These are phyloP conservation scores for Whitmania pigra DNA, from an alignment of 1,140 invertebrate genomes.

Conservation along the genomic window DNA sequence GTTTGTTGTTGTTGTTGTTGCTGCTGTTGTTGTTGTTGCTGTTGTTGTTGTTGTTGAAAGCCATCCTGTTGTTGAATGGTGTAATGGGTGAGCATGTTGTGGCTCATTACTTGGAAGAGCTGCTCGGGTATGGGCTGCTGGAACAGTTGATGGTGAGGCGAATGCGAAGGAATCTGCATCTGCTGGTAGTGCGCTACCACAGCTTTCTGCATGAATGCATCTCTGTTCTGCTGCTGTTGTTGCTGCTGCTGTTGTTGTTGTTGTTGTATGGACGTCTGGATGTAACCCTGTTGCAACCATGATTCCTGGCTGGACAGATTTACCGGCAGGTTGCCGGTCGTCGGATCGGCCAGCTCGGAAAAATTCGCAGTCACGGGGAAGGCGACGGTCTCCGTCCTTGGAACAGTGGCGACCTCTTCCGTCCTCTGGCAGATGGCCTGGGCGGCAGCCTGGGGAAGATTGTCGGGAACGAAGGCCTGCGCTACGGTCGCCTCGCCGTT, in stretches of 20 bases:
- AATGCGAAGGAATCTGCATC: neutral
- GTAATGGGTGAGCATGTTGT: constrained; percentile 8
- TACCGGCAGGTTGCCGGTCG: neutral
- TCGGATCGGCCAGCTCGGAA: neutral
- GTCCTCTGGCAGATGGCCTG: neutral
- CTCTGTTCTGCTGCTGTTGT: neutral
- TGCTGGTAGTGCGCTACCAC: neutral
- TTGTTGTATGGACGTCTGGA: neutral
- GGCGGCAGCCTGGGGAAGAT: neutral
- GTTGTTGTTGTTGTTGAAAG: too few relatives aligned
- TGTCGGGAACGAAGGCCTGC: neutral
- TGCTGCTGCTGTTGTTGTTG: constrained; percentile 8
- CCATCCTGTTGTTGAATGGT: neutral
- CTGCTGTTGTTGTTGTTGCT: constrained; percentile 11
- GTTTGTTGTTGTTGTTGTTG: constrained; percentile 7
- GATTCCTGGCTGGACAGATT: constrained; percentile 6
- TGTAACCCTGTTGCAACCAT: constrained; percentile 4
- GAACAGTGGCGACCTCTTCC: neutral
- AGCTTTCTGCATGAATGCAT: too few relatives aligned
- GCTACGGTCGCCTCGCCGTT: neutral
- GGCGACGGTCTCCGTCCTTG: neutral
- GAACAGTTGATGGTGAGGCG: neutral
- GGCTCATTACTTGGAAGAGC: neutral
- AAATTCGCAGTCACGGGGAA: neutral
- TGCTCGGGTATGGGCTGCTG: neutral